These are phyloP conservation scores for Eulithis prunata DNA, from an alignment of 2,888 invertebrate species.

Conservation along the genomic window DNA sequence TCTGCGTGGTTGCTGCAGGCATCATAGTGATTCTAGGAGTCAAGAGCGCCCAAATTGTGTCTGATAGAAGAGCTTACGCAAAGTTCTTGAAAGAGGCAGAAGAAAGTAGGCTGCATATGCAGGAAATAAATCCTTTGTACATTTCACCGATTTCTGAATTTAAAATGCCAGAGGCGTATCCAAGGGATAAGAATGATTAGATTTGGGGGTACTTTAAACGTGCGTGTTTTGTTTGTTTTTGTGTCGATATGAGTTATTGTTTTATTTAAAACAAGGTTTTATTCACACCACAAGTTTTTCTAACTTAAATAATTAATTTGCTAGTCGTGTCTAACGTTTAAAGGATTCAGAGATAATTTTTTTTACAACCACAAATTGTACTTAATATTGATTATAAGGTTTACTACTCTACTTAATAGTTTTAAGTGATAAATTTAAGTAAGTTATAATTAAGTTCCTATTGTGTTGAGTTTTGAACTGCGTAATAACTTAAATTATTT, in stretches of 20 bases:
- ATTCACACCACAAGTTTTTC: background rate
- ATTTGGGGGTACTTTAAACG: background rate
- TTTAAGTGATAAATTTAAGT: constrained; percentile 4
- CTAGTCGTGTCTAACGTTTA: constrained; percentile 24
- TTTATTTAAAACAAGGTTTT: background rate
- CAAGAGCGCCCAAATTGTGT: constrained; percentile 71
- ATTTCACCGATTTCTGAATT: constrained; percentile 85
- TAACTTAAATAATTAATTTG: background rate
- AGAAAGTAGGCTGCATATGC: constrained; percentile 68
- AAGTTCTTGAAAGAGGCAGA: constrained; percentile 77
- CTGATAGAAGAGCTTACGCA: constrained; percentile 82
- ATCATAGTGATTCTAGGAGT: constrained; percentile 69
- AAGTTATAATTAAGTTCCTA: constrained; percentile 26
- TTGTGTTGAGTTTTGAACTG: constrained; percentile 24
- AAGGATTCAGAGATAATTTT: background rate
- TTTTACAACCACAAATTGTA: constrained; percentile 10
- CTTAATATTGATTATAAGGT: constrained; percentile 5
- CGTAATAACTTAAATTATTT: constrained; percentile 8
- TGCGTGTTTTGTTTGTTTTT: constrained; percentile 12
- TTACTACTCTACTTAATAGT: background rate
- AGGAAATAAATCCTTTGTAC: constrained; percentile 85
- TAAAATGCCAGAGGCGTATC: constrained; percentile 79
- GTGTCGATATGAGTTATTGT: constrained; percentile 11
- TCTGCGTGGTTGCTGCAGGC: constrained; percentile 76
- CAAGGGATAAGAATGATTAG: constrained; percentile 71